These are phyloP conservation scores for Macropus fuliginosus DNA, from an alignment of 2,797 vertebrate species.

Conservation along the genomic window DNA sequence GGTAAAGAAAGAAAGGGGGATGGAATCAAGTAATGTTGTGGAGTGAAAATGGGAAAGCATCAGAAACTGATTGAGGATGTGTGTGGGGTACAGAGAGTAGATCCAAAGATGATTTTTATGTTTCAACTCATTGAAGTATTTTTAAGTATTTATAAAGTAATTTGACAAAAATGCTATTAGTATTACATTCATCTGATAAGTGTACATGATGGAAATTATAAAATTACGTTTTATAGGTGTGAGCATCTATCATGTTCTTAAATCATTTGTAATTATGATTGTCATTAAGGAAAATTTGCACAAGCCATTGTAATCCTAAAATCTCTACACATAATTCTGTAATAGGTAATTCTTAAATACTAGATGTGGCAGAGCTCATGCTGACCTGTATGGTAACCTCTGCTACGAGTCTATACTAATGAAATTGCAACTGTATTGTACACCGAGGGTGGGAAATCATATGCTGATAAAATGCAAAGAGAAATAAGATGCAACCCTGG, in stretches of 20 bases:
- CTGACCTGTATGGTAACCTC: not conserved
- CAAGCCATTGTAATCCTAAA: not conserved
- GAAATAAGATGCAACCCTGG: too few species aligned
- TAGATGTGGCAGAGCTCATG: not conserved
- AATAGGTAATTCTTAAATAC: not conserved
- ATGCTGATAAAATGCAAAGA: too few species aligned
- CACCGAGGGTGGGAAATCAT: too few species aligned
- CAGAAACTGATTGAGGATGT: not conserved
- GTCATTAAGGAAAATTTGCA: not conserved
- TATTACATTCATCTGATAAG: not conserved
- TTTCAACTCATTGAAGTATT: not conserved
- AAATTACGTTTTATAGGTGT: not conserved
- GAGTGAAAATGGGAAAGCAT: not conserved
- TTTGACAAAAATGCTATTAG: not conserved
- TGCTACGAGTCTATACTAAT: not conserved
- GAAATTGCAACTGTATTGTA: not conserved
- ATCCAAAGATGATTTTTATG: not conserved
- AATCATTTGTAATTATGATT: not conserved
- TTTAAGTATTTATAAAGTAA: not conserved
- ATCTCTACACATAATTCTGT: not conserved
- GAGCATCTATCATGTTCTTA: not conserved
- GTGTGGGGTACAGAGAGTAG: not conserved
- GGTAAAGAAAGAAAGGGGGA: not conserved
- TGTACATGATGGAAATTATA: not conserved
- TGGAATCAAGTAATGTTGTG: not conserved